Percentiles rank a stretch among this genome's conserved stretches.
These are phyloP conservation scores for Neodiprion lecontei DNA, from an alignment of 1,140 invertebrate genomes.

Conservation along the genomic window DNA sequence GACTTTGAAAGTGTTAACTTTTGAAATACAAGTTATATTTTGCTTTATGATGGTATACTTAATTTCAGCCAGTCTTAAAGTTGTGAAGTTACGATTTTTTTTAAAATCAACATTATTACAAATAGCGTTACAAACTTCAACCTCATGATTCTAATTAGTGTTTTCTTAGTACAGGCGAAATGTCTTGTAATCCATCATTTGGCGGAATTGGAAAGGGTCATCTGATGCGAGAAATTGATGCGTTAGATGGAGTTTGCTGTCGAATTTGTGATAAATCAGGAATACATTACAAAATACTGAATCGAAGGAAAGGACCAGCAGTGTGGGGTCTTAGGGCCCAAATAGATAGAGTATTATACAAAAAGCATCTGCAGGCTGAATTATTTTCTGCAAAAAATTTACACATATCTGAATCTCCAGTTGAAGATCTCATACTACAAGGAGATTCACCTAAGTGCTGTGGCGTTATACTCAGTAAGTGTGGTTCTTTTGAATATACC, in stretches of 20 bases:
- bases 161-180: constrained; percentile 73
- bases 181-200: constrained; percentile 97
- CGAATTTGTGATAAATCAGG: constrained; percentile 87
- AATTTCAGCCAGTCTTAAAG: no score
- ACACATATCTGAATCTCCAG: constrained; percentile 74
- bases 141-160: constrained; percentile 20
- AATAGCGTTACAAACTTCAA: constrained; percentile 13
- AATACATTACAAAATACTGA: constrained; percentile 79
- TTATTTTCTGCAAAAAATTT: constrained; percentile 75
- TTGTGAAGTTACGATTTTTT: no score
- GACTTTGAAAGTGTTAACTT: no score
- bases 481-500: not conserved
- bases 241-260: constrained; percentile 87
- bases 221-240: constrained; percentile 91
- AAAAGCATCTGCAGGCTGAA: constrained; percentile 81
- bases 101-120: constrained; percentile 7
- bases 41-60: no score
- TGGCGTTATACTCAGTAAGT: constrained; percentile 71
- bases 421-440: constrained; percentile 83
- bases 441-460: constrained; percentile 58
- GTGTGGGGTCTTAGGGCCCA: constrained; percentile 92
- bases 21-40: no score
- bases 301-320: constrained; percentile 80
- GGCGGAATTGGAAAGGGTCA: constrained; percentile 96
- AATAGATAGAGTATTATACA: constrained; percentile 88